Percentiles rank a stretch among this genome's conserved stretches.
Conservation (phyloP, 1,140 invertebrate genomes). For the Calosoma granatense region DNA sequence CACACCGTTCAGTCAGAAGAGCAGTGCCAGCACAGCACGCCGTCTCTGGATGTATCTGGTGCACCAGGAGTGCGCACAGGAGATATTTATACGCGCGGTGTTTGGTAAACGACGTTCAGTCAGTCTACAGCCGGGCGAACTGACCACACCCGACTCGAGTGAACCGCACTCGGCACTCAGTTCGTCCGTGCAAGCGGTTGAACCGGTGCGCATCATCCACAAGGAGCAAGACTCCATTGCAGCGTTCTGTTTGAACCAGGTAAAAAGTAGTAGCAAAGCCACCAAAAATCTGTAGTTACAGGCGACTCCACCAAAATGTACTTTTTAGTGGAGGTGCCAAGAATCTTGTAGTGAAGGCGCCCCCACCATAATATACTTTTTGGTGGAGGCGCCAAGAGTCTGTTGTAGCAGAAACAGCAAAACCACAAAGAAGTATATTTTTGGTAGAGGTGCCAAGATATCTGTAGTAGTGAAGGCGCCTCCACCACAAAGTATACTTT, state of each 20-base stretch:
- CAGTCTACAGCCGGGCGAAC: conserved; percentile 16
- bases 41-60: conserved; percentile 92
- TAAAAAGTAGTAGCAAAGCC: conserved; percentile 31
- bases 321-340: conserved; percentile 8
- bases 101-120: conserved; percentile 65
- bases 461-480: too few relatives aligned
- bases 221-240: conserved; percentile 98
- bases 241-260: conserved; percentile 92
- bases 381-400: too few relatives aligned
- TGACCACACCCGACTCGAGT: conserved; percentile 33
- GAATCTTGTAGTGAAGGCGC: too few relatives aligned
- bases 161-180: conserved; percentile 29
- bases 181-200: conserved; percentile 39
- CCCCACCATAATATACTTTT: too few relatives aligned
- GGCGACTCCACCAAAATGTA: too few relatives aligned
- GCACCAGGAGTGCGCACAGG: conserved; percentile 84
- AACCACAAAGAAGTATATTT: too few relatives aligned
- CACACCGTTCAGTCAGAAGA: conserved; percentile 80
- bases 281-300: too few relatives aligned
- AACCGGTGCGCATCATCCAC: conserved; percentile 91
- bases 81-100: conserved; percentile 91
- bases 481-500: too few relatives aligned
- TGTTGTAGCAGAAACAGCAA: too few relatives aligned
- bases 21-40: conserved; percentile 68
- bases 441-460: too few relatives aligned